A percentile compares a stretch with the other conserved stretches of the same genome.
phyloP scores from a whole-genome alignment of 1,140 invertebrate species.

The Brachionus rubens region DNA sequence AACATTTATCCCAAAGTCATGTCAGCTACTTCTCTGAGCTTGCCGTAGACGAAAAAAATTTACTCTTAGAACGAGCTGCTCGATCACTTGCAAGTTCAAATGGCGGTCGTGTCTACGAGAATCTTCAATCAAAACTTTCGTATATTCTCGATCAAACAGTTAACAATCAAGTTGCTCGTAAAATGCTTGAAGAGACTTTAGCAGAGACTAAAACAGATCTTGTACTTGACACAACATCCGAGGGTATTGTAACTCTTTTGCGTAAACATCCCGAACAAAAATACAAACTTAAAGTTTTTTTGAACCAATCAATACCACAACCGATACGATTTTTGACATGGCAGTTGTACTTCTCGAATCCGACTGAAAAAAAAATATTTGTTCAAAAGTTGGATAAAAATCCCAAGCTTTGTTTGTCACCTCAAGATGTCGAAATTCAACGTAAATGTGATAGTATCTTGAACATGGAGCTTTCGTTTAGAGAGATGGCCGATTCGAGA shows the following conservation, averaged over 20 bases:
- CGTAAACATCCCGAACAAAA: constrained; percentile 44
- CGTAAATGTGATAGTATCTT: constrained; percentile 29
- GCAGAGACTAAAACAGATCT: constrained; percentile 45
- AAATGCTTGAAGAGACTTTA: constrained; percentile 14
- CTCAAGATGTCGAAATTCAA: constrained; percentile 35
- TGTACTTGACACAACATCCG: constrained; percentile 25
- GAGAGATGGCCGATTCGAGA: constrained; percentile 34
- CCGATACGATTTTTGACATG: constrained; percentile 39
- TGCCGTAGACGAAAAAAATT: constrained; percentile 40
- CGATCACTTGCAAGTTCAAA: neutral
- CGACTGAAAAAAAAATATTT: constrained; percentile 24
- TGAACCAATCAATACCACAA: constrained; percentile 45
- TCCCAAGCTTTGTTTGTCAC: constrained; percentile 21
- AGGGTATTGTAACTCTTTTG: constrained; percentile 25
- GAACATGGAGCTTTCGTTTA: neutral
- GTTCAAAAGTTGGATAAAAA: constrained; percentile 13
- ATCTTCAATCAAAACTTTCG: constrained; percentile 28
- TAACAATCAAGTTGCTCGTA: constrained; percentile 26
- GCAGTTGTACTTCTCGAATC: constrained; percentile 34
- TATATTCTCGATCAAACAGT: constrained; percentile 43
- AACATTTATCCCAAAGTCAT: constrained; percentile 46
- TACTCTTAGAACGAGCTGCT: constrained; percentile 40
- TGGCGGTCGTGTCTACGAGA: constrained; percentile 26
- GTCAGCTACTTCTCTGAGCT: constrained; percentile 34
- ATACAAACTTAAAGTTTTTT: constrained; percentile 40